Conservation (phyloP, 2,888 invertebrate genomes). For the Yponomeuta malinellus region DNA sequence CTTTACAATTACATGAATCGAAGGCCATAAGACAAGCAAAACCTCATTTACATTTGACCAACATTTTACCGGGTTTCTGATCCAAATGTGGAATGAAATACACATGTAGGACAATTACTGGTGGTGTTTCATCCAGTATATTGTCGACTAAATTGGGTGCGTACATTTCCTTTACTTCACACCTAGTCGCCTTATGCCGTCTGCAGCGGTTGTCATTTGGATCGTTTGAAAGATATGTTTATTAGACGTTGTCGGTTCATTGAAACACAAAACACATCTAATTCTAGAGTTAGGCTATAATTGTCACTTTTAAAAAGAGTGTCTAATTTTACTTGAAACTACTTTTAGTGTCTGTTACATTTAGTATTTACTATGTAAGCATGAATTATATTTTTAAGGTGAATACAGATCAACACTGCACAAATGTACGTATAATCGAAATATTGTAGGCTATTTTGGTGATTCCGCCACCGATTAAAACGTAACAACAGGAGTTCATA, state of each 20-base stretch:
- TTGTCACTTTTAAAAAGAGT: background rate
- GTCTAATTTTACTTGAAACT: background rate
- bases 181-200: conserved; percentile 44
- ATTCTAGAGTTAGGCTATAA: background rate
- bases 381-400: no score
- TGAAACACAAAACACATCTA: background rate
- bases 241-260: background rate
- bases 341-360: background rate
- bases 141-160: conserved; percentile 48
- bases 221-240: conserved; percentile 16
- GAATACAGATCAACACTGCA: background rate
- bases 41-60: no score
- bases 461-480: conserved; percentile 68
- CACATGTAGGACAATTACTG: conserved; percentile 68
- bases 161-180: conserved; percentile 59
- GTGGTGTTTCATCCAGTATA: conserved; percentile 42
- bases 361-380: background rate
- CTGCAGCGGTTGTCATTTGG: conserved; percentile 27
- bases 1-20: no score
- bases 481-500: conserved; percentile 52
- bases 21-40: no score
- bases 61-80: no score
- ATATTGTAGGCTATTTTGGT: conserved; percentile 57
- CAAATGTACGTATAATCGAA: background rate
- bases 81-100: conserved; percentile 36